Percentiles rank a stretch among this genome's conserved stretches.
These are phyloP conservation scores for Solenopsis invicta DNA, from an alignment of 1,140 invertebrate species.

Conservation along the genomic window DNA sequence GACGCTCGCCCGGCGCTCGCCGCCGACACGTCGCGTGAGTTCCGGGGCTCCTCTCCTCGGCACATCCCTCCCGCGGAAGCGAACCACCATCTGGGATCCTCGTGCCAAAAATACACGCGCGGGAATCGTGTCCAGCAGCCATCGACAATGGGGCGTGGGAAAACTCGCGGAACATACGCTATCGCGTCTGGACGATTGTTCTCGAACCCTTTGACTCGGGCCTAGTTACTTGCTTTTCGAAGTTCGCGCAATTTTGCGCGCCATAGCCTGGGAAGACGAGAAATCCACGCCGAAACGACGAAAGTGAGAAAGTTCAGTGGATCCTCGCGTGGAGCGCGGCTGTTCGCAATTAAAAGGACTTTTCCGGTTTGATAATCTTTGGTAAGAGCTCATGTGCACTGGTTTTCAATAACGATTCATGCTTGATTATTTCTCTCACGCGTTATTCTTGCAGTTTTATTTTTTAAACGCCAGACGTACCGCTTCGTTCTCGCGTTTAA, in stretches of 20 bases:
- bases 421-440: neutral
- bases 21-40: conserved; percentile 12
- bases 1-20: neutral
- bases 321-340: neutral
- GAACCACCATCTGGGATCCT: neutral
- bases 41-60: neutral
- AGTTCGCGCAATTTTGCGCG: neutral
- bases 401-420: neutral
- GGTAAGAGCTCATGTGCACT: neutral
- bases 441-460: neutral
- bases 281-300: neutral
- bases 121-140: neutral
- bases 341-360: no score
- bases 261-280: neutral
- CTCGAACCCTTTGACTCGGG: neutral
- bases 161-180: neutral
- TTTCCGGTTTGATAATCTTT: neutral
- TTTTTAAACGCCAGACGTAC: neutral
- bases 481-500: neutral
- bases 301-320: conserved; percentile 1
- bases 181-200: neutral
- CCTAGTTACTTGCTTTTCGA: no score
- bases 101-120: conserved; percentile 19
- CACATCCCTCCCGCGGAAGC: neutral
- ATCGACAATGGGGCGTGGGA: neutral